Base-by-base conservation (phyloP, 2,888 invertebrate species). In the Drosophila multiciliata region DNA sequence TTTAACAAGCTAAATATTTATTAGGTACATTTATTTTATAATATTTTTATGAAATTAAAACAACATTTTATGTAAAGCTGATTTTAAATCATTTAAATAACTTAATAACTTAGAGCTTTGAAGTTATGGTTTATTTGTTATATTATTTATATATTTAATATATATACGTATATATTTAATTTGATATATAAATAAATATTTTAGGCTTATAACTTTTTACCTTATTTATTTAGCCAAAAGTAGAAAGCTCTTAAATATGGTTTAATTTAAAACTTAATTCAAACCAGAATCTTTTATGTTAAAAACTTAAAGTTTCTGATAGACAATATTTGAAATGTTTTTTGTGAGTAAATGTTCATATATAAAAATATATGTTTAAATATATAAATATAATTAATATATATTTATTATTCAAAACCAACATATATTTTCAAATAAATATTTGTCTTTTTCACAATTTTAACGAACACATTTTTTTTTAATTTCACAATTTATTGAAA, bases 171-270 rank as follows among this genome's bases (percentile, higher is more conserved):
- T 15, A 15, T 45, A 20, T 45, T 45, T 20, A 45, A 1, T 3
- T 3, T 12, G 12, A 12, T 20, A 20, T 1, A 15, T 45, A 40
- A 40, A 5, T 5, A 40, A 40, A n/a, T n/a, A n/a, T 40, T 11
- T 0, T 40, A 0, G 2, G 3, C 1, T 20, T 15, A 9, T 4
- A n/a, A 1, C 1, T n/a, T 9, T n/a, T n/a, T 17, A 4, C 8
- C 12, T 20, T 12, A 3, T 20, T 0, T 42, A 20, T 17, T 20
- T 20, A 20, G 1, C 1, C 20, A 45, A 20, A 12, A 8, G 3
- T 3, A 3, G 1, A 1, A 45, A 20, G 12, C 20, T 15, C 9
- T 20, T 1, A 20, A 3, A 45, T 1, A 7, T 4, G 12, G 3
- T 3, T 15, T 8, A 5, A 26, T 17, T 17, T 9, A 17, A 5